These are phyloP conservation scores for Globia sparganii DNA, from an alignment of 2,888 invertebrate species.

Conservation along the genomic window DNA sequence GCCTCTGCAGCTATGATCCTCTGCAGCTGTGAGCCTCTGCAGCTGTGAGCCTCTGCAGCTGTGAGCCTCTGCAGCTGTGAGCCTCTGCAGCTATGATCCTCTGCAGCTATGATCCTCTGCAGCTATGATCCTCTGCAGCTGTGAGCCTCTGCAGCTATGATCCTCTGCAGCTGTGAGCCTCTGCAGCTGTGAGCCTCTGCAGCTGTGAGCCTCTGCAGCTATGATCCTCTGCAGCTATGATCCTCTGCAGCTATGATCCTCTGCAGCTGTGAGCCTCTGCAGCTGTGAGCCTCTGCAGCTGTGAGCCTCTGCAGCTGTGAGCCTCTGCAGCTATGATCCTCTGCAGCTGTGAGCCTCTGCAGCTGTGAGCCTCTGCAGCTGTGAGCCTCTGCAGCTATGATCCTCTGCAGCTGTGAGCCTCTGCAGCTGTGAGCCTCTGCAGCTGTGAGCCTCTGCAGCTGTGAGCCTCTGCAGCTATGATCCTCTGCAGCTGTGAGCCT, in stretches of 20 bases:
- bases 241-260: background rate
- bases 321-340: constrained; percentile 41
- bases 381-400: constrained; percentile 31
- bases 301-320: too few relatives aligned
- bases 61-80: too few relatives aligned
- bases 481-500: background rate
- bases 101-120: constrained; percentile 27
- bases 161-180: background rate
- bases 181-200: too few relatives aligned
- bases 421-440: constrained; percentile 27
- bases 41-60: constrained; percentile 24
- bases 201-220: constrained; percentile 24
- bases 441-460: too few relatives aligned
- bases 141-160: constrained; percentile 31
- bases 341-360: constrained; percentile 27
- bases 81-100: constrained; percentile 41
- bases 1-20: constrained; percentile 41
- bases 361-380: too few relatives aligned
- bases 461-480: constrained; percentile 31
- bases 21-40: too few relatives aligned
- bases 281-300: constrained; percentile 24
- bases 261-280: too few relatives aligned
- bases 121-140: too few relatives aligned
- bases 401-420: too few relatives aligned
- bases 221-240: too few relatives aligned